Percentiles rank a stretch among this genome's conserved stretches.
Evolutionary conservation across 2,113 vertebrate genomes (phyloP).

Genomic region (Phalacrocorax carbo): DNA sequence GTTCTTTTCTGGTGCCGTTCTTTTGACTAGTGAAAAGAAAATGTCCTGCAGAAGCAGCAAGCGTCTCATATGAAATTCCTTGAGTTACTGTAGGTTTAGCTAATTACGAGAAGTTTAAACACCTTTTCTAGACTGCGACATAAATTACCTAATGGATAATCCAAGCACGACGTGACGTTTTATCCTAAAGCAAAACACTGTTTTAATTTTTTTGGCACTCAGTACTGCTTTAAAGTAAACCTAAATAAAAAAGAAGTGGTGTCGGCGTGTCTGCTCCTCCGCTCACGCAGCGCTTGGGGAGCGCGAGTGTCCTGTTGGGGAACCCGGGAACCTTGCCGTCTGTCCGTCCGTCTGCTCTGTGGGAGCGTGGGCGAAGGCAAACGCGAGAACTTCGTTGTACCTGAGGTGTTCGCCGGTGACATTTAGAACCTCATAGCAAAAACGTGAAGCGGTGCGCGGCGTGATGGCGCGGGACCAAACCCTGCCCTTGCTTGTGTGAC

Average conservation of each 20-base stretch:
- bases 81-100: neutral
- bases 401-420: accelerated
- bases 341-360: neutral
- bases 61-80: neutral
- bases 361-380: neutral
- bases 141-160: constrained; percentile 10
- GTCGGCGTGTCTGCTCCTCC: accelerated
- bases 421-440: neutral
- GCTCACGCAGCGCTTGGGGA: accelerated
- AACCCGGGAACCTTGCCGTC: neutral
- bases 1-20: neutral
- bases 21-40: neutral
- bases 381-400: accelerated
- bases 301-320: accelerated
- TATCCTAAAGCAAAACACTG: neutral
- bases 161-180: neutral
- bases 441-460: neutral
- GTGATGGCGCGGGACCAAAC: accelerated
- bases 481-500: neutral
- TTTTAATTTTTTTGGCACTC: neutral
- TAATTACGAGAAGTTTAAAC: neutral
- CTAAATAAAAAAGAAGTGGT: neutral
- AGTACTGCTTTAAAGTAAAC: neutral
- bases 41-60: neutral
- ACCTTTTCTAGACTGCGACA: neutral